Base-by-base conservation (phyloP, 2,888 invertebrate genomes). In the Drosophila percnosoma region DNA sequence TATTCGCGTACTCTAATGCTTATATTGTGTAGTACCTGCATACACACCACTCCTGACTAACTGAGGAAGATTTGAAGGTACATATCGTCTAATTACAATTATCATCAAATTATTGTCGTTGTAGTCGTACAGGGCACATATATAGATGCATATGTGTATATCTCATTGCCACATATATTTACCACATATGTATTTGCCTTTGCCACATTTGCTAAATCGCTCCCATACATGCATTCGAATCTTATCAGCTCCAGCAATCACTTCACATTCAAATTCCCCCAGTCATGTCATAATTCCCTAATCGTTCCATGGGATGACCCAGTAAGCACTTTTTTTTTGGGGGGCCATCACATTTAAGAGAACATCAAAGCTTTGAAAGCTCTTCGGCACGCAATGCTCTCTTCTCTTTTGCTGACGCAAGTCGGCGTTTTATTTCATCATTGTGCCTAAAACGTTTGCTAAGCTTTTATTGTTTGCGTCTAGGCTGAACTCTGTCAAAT, bases 61-160 rank as follows among this genome's bases (percentile, higher is more conserved):
- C 91, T 88, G 91, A 91, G 92, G 92, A 92, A 82, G 91, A 91
- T 83, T 82, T 92, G 70, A 92, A 92, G 92, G 92, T 92, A 92
- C 82, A 86, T 84, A 87, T 84, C 64, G 78, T 68, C 61, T 71
- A 60, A 67, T 71, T 42, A 61, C 67, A 67, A 80, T 75, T 49
- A 80, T 45, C 72, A 65, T 80, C 52, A 73, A 68, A 54, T 68
- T 80, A 80, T 73, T 62, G 63, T 67, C 57, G 63, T 83, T 64
- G 78, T 63, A 68, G 77, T 73, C 75, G 82, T 49, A 45, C 45
- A 77, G 85, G 83, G 86, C 68, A 80, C 72, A 38, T 53, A 70
- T 31, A 65, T 51, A 58, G 8, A 45, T 24, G 4, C 21, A 21
- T 29, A n/a, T 58, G 65, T 59, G 27, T 13, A n/a, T 65, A 67